Evolutionary conservation across 2,113 vertebrate genomes (phyloP), one percentile per base, ranked within the genome.

Genomic region (Notechis scutatus): DNA sequence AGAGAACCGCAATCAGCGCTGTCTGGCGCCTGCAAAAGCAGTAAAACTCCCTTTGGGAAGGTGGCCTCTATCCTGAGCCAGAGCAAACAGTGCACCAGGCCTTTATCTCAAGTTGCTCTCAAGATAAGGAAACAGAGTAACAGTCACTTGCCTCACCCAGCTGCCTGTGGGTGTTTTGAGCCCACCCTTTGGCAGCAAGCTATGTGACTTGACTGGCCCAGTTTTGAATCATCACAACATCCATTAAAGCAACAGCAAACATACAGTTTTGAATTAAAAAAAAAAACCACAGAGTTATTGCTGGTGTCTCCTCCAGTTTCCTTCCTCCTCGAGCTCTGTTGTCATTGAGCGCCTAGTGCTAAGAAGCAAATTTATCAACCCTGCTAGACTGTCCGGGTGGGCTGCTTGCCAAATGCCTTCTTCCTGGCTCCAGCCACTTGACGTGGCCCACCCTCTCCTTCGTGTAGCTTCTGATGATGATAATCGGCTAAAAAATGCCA

Each of bases 41-140:
- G 87, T 45, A 56, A 87, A 90, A n/a, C 90, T 34, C 74, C 52
- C 45, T 93, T 21, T 50, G 21, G 50, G 92, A 88, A 39, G 52
- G 59, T 1, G 8, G 57, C 39, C 7, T 86, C 20, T 2, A 45
- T 11, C 20, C 6, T 88, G 54, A 34, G n/a, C 89, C 9, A 57
- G 85, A 87, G 61, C 55, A 61, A 88, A 93, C 55, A 90, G 39
- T 57, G 14, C 61, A 47, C 24, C 34, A 21, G 54, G 24, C 24
- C 54, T 45, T 92, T 85, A 92, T 92, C 92, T 93, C 54, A 89
- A 61, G 91, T 42, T 90, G 42, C 39, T 6, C 9, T 92, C n/a
- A 42, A 90, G 92, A 92, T 90, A 92, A 93, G 88, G 85, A 3
- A 74, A 45, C 11, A 50, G 26, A 54, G 90, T n/a, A 88, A 42